phyloP scores from a whole-genome alignment of 2,888 invertebrate species.

The Heliconius aoede region DNA sequence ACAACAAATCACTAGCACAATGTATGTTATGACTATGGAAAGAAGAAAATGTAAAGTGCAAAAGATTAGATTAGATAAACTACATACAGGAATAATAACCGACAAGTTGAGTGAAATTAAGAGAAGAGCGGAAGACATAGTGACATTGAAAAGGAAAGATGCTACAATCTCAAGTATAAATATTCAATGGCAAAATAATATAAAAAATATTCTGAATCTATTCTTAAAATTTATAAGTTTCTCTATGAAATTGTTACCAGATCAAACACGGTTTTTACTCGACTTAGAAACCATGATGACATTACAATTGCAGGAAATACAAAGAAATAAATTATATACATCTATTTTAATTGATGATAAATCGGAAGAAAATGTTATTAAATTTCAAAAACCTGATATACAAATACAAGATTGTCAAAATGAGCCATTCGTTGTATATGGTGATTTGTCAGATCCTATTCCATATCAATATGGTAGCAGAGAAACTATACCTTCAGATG shows the following conservation, averaged over 20 bases:
- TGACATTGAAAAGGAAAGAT: conserved; percentile 58
- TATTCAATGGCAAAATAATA: conserved; percentile 71
- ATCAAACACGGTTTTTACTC: conserved; percentile 73
- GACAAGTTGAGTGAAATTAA: conserved; percentile 65
- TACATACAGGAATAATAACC: conserved; percentile 60
- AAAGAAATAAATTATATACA: conserved; percentile 54
- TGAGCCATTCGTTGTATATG: conserved; percentile 67
- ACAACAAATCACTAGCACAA: conserved; percentile 68
- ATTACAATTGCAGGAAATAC: conserved; percentile 73
- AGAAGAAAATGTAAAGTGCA: conserved; percentile 75
- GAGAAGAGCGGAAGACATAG: conserved; percentile 58
- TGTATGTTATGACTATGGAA: conserved; percentile 75
- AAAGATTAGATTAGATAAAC: conserved; percentile 66
- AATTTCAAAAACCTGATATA: conserved; percentile 56
- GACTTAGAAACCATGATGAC: conserved; percentile 75
- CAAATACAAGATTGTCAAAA: conserved; percentile 55
- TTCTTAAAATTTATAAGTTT: conserved; percentile 76
- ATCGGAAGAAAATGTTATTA: conserved; percentile 56
- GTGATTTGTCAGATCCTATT: conserved; percentile 61
- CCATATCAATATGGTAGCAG: conserved; percentile 66
- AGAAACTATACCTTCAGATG: conserved; percentile 67
- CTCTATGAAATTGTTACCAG: conserved; percentile 71
- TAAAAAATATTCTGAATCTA: conserved; percentile 68
- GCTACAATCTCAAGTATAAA: conserved; percentile 62
- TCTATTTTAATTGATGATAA: conserved; percentile 63